A percentile compares a stretch with the other conserved stretches of the same genome.
phyloP scores from a whole-genome alignment of 2,888 invertebrate species.

The Electrophaes corylata region DNA sequence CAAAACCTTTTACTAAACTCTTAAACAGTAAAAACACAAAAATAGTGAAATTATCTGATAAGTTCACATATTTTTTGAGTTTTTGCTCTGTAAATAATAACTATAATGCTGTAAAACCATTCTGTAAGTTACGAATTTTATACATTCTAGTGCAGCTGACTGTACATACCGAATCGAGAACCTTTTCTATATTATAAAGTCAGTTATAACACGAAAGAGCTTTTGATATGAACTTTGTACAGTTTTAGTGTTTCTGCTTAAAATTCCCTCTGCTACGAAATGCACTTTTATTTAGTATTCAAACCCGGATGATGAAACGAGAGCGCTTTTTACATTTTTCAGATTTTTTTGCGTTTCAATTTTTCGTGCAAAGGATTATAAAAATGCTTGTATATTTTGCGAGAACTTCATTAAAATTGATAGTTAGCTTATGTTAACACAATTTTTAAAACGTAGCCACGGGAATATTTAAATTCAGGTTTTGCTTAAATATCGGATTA shows the following conservation, averaged over 20 bases:
- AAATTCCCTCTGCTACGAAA: conserved; percentile 47
- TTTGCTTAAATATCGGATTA: not conserved
- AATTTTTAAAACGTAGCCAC: not conserved
- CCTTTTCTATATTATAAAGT: too few relatives aligned
- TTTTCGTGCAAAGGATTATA: conserved; percentile 10
- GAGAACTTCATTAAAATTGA: conserved; percentile 8
- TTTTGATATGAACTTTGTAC: conserved; percentile 16
- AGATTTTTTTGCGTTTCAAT: conserved; percentile 19
- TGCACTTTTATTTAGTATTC: conserved; percentile 55
- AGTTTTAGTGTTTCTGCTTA: conserved; percentile 34
- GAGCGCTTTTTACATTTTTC: conserved; percentile 24
- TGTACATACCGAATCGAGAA: too few relatives aligned
- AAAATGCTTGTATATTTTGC: not conserved
- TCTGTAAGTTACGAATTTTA: too few relatives aligned
- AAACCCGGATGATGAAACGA: conserved; percentile 40
- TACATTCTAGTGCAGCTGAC: too few relatives aligned
- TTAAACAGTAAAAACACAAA: too few relatives aligned
- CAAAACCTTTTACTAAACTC: too few relatives aligned
- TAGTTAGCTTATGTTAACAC: not conserved
- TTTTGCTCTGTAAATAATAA: too few relatives aligned
- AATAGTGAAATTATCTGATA: too few relatives aligned
- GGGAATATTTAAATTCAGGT: not conserved
- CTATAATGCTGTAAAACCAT: too few relatives aligned
- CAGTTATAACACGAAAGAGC: conserved; percentile 3
- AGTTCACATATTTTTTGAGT: too few relatives aligned